A percentile compares a stretch with the other conserved stretches of the same genome.
These are phyloP conservation scores for Deilephila porcellus DNA, from an alignment of 2,888 invertebrate genomes.

Conservation along the genomic window DNA sequence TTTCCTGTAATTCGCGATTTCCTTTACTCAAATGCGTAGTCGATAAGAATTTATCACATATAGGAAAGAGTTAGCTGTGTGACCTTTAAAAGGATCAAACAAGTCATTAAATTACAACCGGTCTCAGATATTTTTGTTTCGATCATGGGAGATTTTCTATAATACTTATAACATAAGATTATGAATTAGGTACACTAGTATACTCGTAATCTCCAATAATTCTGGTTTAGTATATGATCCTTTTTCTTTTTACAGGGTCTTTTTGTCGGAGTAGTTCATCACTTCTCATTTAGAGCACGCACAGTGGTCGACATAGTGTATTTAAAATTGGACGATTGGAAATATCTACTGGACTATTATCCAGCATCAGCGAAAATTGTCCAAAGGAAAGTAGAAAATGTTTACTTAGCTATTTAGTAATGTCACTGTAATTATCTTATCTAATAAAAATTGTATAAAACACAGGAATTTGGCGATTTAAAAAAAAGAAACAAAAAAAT, in stretches of 20 bases:
- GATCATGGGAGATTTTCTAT: too few relatives aligned
- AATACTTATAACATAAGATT: too few relatives aligned
- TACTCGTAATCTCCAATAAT: too few relatives aligned
- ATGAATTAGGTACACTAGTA: too few relatives aligned
- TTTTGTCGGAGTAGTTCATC: constrained; percentile 80
- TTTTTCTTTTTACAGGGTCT: constrained; percentile 66
- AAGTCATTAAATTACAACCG: too few relatives aligned
- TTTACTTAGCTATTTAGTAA: constrained; percentile 71
- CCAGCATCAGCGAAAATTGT: constrained; percentile 74
- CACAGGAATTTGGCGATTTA: not conserved
- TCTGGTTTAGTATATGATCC: too few relatives aligned
- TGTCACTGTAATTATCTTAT: not conserved
- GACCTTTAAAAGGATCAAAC: too few relatives aligned
- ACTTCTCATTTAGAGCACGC: constrained; percentile 82
- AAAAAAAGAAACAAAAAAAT: not conserved
- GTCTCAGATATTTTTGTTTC: too few relatives aligned
- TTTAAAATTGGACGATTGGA: constrained; percentile 80
- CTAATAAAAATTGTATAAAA: not conserved
- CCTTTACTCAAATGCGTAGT: too few relatives aligned
- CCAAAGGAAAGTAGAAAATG: constrained; percentile 74
- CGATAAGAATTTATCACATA: too few relatives aligned
- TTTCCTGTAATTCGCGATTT: too few relatives aligned
- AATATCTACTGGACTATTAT: constrained; percentile 77
- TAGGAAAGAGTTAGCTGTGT: too few relatives aligned
- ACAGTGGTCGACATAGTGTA: constrained; percentile 81